phyloP scores from a whole-genome alignment of 2,113 vertebrate genomes.

The Notarius quadriscutis region DNA sequence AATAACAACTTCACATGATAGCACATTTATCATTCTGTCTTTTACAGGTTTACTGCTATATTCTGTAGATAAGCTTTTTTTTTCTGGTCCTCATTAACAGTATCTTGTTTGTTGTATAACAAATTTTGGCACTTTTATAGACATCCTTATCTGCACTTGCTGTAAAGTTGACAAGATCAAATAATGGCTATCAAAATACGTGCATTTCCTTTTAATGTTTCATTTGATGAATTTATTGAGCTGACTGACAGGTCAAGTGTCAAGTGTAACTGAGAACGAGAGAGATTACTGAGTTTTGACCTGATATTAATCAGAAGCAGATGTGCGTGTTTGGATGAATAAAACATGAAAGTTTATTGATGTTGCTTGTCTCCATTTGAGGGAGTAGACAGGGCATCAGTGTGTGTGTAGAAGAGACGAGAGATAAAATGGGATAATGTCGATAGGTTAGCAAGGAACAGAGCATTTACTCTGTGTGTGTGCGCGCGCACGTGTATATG shows the following conservation, averaged over 20 bases:
- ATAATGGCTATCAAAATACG: conserved; percentile 3
- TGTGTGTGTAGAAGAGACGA: background rate
- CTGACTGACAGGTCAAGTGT: conserved; percentile 15
- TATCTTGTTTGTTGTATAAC: background rate
- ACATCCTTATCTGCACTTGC: background rate
- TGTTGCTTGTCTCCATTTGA: conserved; percentile 31
- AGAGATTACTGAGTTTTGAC: conserved; percentile 22
- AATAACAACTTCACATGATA: background rate
- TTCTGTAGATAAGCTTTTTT: background rate
- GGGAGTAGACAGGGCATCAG: background rate
- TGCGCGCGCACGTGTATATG: background rate
- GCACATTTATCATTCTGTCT: background rate
- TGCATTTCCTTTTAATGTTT: background rate
- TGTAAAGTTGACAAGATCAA: conserved; percentile 4
- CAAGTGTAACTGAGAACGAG: background rate
- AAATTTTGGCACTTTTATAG: background rate
- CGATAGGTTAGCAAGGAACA: background rate
- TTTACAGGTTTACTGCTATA: background rate
- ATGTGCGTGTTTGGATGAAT: conserved; percentile 37
- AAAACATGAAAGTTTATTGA: conserved; percentile 40
- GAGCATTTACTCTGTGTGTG: background rate
- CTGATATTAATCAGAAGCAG: conserved; percentile 28
- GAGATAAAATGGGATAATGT: conserved; percentile 2
- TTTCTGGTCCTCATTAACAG: background rate
- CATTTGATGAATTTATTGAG: conserved; percentile 11